Conservation (phyloP, 2,888 invertebrate species). For the Microdon myrmicae region DNA sequence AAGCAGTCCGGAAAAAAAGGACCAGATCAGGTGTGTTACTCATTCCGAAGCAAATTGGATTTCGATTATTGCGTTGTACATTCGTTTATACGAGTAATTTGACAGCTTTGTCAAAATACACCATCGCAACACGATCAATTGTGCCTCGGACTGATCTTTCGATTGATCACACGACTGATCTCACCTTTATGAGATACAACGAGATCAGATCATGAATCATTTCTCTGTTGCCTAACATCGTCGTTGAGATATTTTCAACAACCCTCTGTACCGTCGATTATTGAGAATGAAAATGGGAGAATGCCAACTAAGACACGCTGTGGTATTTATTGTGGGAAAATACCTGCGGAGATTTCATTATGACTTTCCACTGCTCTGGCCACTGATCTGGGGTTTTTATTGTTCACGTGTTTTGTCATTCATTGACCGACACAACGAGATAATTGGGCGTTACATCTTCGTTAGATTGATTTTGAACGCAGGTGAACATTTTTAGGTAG, state of each 20-base stretch:
- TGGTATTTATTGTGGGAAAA: constrained; percentile 36
- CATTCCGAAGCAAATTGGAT: constrained; percentile 40
- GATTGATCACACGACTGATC: background rate
- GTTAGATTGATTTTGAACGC: too few species aligned
- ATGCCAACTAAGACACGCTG: too few species aligned
- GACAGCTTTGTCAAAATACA: constrained; percentile 50
- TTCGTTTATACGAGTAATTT: constrained; percentile 33
- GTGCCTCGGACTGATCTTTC: constrained; percentile 27
- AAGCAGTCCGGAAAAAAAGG: background rate
- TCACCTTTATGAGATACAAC: constrained; percentile 11
- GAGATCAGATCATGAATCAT: constrained; percentile 29
- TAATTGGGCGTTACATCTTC: constrained; percentile 37
- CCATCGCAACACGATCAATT: constrained; percentile 18
- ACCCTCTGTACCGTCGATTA: constrained; percentile 3
- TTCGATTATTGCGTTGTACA: constrained; percentile 16
- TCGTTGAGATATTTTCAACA: constrained; percentile 19
- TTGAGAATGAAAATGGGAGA: constrained; percentile 34
- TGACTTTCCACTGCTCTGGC: constrained; percentile 31
- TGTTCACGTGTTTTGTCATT: constrained; percentile 32
- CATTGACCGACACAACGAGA: constrained; percentile 30
- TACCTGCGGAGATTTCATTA: constrained; percentile 28
- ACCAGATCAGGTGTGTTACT: constrained; percentile 37
- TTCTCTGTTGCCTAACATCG: constrained; percentile 1
- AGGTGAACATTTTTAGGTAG: too few species aligned
- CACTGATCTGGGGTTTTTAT: constrained; percentile 20